phyloP scores from a whole-genome alignment of 2,113 vertebrate genomes.

The Seriola rivoliana region DNA sequence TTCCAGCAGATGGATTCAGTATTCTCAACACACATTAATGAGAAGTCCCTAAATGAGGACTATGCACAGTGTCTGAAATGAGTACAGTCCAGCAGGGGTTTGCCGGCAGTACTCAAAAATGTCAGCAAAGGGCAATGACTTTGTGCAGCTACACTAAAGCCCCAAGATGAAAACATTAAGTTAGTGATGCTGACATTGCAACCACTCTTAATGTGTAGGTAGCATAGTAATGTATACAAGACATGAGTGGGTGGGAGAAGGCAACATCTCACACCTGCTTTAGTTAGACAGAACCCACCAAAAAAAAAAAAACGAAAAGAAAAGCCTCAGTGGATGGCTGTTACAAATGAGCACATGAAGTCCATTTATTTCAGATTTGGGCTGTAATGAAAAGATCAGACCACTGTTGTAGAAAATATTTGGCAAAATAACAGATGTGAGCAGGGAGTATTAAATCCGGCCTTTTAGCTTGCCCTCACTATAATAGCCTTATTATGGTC shows the following conservation, averaged over 20 bases:
- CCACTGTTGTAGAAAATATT: constrained; percentile 1
- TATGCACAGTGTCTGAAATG: constrained; percentile 21
- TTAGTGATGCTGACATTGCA: neutral
- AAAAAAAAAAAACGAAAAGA: neutral
- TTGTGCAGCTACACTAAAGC: neutral
- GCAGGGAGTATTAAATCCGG: constrained; percentile 25
- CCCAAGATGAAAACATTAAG: constrained; percentile 30
- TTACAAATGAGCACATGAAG: constrained; percentile 34
- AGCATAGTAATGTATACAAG: neutral
- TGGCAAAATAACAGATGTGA: constrained; percentile 49
- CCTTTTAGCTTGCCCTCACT: constrained; percentile 27
- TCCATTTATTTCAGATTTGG: constrained; percentile 35
- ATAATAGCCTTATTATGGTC: constrained; percentile 56
- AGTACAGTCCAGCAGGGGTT: neutral
- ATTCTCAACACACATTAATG: constrained; percentile 30
- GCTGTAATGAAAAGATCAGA: constrained; percentile 40
- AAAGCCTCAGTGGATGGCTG: neutral
- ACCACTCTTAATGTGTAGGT: neutral
- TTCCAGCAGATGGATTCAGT: constrained; percentile 24
- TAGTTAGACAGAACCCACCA: neutral
- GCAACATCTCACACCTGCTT: neutral
- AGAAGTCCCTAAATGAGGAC: constrained; percentile 17
- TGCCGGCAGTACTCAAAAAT: neutral
- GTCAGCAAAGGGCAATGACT: constrained; percentile 11
- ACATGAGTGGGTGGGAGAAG: neutral